Percentiles rank a stretch among this genome's conserved stretches.
Conservation (phyloP, 2,113 vertebrate genomes). For the Gnathonemus longibarbis region DNA sequence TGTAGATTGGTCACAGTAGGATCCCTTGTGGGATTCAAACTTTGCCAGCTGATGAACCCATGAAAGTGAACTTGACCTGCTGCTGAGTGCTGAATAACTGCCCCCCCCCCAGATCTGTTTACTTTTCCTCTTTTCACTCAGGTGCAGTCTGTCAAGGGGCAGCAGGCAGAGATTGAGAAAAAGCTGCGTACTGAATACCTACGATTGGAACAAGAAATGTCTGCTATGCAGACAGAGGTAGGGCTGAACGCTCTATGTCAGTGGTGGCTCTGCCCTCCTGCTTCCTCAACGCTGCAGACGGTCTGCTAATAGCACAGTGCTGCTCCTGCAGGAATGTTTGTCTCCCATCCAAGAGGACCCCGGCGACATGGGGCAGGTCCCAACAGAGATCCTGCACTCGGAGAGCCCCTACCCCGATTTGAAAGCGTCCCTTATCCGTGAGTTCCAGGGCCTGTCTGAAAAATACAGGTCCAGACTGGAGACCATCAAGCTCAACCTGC, state of each 20-base stretch:
- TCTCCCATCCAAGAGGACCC: conserved; percentile 42
- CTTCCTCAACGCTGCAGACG: not conserved
- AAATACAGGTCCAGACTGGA: conserved; percentile 61
- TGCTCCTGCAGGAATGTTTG: conserved; percentile 41
- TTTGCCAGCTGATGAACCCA: not conserved
- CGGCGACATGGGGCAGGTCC: conserved; percentile 47
- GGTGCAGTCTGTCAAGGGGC: conserved; percentile 72
- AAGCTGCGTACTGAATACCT: conserved; percentile 60
- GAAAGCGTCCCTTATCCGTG: conserved; percentile 60
- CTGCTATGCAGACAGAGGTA: conserved; percentile 61
- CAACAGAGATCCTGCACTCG: conserved; percentile 62
- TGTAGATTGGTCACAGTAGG: not conserved
- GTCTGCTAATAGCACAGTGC: not conserved
- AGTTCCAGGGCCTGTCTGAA: conserved; percentile 66
- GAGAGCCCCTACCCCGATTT: conserved; percentile 74
- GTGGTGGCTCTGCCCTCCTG: not conserved
- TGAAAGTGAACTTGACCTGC: not conserved
- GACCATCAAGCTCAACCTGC: conserved; percentile 53
- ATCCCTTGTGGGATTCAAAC: not conserved
- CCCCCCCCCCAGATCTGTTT: not conserved
- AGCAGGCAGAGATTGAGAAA: conserved; percentile 60
- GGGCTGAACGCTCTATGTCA: not conserved
- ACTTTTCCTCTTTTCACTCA: conserved; percentile 37
- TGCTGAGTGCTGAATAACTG: not conserved
- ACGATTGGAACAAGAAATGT: conserved; percentile 62